Percentiles rank a stretch among this genome's conserved stretches.
phyloP scores from a whole-genome alignment of 2,888 invertebrate species.

The Caenorhabditis plicata region DNA sequence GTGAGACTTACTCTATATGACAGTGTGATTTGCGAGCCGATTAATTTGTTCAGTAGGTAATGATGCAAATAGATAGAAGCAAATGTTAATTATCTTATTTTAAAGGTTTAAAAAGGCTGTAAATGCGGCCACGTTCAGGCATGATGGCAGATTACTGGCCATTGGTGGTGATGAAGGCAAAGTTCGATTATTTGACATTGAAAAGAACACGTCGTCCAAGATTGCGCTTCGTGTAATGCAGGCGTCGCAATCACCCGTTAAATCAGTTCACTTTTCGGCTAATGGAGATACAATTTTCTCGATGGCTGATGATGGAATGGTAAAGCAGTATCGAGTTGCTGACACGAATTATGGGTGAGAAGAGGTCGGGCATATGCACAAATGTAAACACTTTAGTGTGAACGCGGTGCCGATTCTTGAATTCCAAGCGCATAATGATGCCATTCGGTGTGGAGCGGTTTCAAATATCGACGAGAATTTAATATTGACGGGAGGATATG shows the following conservation, averaged over 20 bases:
- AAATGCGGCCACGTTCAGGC: conserved; percentile 67
- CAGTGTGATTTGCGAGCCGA: conserved; percentile 47
- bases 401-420: conserved; percentile 33
- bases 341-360: conserved; percentile 25
- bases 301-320: conserved; percentile 58
- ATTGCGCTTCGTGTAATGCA: conserved; percentile 36
- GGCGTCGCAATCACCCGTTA: conserved; percentile 29
- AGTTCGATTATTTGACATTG: conserved; percentile 85
- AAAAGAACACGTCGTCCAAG: conserved; percentile 66
- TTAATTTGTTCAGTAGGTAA: conserved; percentile 53
- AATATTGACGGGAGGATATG: conserved; percentile 59
- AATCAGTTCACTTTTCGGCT: conserved; percentile 30
- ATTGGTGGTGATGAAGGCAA: conserved; percentile 87
- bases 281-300: conserved; percentile 42
- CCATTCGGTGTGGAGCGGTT: conserved; percentile 50
- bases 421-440: conserved; percentile 54
- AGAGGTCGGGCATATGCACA: conserved; percentile 1
- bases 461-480: conserved; percentile 45
- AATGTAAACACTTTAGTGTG: conserved; percentile 17
- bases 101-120: conserved; percentile 66
- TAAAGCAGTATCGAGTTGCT: conserved; percentile 55
- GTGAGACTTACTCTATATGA: conserved; percentile 56
- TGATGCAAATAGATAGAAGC: neutral
- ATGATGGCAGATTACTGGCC: conserved; percentile 67
- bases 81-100: neutral